Evolutionary conservation across 2,797 vertebrate species (phyloP), one percentile per base, ranked within the genome.

Genomic region (Centropyge bicolor): DNA sequence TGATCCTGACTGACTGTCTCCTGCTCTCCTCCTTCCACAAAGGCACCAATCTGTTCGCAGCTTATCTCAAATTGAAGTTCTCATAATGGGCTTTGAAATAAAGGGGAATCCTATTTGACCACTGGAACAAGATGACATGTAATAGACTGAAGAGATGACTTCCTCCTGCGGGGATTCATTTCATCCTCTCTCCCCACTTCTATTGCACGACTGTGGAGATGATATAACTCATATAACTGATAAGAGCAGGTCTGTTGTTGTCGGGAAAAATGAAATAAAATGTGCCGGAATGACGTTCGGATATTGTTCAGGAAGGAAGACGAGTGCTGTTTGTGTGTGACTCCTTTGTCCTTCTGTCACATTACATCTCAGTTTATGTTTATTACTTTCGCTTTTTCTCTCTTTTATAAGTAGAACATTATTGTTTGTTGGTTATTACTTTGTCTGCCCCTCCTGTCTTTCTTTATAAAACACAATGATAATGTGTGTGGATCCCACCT

Each of bases 31-130:
- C 31, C 63, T 19, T 68, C 59, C 14, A 6, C n/a, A 67, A 62
- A 70, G 65, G 52, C 63, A 54, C 62, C 72, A 61, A 31, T 55
- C 70, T 55, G 57, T 74, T 69, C 72, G 20, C 22, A n/a, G 75
- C 76, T 87, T 85, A 88, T 85, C 90, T 86, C 61, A 87, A 75
- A 88, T 65, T 83, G 70, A 86, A 84, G 68, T 84, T 86, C 75
- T 80, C 55, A 75, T 75, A 78, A 43, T 74, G 70, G 68, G 75
- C 64, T 64, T 63, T 73, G 67, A 79, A 75, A 80, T 79, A 85
- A 79, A 75, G 19, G 9, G 48, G 62, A 70, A 66, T 84, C 70
- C 75, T 65, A 38, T 83, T 82, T 46, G 82, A 86, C 80, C 80
- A 76, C 0, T 75, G 55, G 59, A 81, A 77, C 57, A 69, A 70